Conservation (phyloP, 2,113 vertebrate species). For the Raja brachyura region DNA sequence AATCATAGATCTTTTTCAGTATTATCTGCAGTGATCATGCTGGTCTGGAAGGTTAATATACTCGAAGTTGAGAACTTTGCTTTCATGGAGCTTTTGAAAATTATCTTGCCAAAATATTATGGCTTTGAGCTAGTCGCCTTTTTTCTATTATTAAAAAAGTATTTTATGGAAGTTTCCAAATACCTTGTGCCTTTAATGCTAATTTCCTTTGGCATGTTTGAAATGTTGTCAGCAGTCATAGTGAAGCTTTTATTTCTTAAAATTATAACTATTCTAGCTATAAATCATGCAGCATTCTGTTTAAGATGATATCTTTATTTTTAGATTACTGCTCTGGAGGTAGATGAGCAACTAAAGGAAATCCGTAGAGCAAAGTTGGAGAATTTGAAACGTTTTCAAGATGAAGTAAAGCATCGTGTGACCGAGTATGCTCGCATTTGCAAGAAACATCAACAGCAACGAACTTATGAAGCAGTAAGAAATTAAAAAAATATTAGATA, state of each 20-base stretch:
- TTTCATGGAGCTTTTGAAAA: neutral
- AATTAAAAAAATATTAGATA: neutral
- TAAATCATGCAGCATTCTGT: neutral
- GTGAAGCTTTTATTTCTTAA: neutral
- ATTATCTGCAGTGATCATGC: neutral
- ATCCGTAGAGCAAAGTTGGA: conserved; percentile 58
- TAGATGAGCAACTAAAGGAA: conserved; percentile 68
- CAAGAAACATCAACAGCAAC: conserved; percentile 59
- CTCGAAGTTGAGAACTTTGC: neutral
- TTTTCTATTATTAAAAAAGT: too few species aligned
- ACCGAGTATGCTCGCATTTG: conserved; percentile 58
- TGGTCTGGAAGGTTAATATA: neutral
- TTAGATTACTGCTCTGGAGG: conserved; percentile 60
- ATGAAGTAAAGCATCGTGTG: conserved; percentile 70
- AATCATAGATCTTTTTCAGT: too few species aligned
- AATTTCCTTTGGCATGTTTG: neutral
- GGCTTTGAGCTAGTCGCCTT: too few species aligned
- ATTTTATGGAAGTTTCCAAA: neutral
- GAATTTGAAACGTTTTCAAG: conserved; percentile 69
- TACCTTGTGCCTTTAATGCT: neutral
- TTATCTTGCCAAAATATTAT: neutral
- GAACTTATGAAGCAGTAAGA: conserved; percentile 59
- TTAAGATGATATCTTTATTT: neutral
- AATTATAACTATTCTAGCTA: neutral
- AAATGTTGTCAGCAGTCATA: neutral